phyloP scores from a whole-genome alignment of 1,140 invertebrate species.

The Ectropis grisescens region DNA sequence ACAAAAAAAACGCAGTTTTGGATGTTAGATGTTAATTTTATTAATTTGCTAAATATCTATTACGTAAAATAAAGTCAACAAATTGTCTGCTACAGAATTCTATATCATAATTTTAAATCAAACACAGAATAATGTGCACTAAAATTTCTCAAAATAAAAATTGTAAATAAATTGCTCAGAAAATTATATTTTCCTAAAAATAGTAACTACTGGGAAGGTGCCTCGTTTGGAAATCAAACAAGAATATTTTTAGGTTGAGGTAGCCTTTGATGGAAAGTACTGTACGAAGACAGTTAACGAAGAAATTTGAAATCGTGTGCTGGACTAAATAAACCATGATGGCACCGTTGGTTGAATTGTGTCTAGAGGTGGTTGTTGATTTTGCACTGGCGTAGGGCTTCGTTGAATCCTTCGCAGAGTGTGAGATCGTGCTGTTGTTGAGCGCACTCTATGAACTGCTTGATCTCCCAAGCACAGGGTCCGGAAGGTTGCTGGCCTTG shows the following conservation, averaged over 20 bases:
- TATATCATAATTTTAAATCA: too few species aligned
- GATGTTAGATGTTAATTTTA: too few species aligned
- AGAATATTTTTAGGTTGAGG: conserved; percentile 18
- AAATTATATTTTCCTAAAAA: conserved; percentile 14
- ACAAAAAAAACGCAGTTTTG: too few species aligned
- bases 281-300: conserved; percentile 12
- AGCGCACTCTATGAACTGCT: conserved; percentile 91
- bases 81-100: too few species aligned
- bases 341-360: conserved; percentile 14
- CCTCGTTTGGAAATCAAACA: conserved; percentile 9
- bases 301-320: conserved; percentile 12
- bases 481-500: conserved; percentile 72
- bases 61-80: too few species aligned
- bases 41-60: too few species aligned
- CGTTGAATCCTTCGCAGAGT: conserved; percentile 93
- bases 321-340: conserved; percentile 16
- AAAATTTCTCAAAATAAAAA: conserved; percentile 12
- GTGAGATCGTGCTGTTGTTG: conserved; percentile 86
- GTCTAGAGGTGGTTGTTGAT: conserved; percentile 59
- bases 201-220: conserved; percentile 35
- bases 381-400: conserved; percentile 93
- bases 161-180: too few species aligned
- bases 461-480: conserved; percentile 89
- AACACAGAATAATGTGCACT: too few species aligned
- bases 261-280: conserved; percentile 11